Base-by-base conservation (phyloP, 2,797 vertebrate species). In the Tadarida brasiliensis region DNA sequence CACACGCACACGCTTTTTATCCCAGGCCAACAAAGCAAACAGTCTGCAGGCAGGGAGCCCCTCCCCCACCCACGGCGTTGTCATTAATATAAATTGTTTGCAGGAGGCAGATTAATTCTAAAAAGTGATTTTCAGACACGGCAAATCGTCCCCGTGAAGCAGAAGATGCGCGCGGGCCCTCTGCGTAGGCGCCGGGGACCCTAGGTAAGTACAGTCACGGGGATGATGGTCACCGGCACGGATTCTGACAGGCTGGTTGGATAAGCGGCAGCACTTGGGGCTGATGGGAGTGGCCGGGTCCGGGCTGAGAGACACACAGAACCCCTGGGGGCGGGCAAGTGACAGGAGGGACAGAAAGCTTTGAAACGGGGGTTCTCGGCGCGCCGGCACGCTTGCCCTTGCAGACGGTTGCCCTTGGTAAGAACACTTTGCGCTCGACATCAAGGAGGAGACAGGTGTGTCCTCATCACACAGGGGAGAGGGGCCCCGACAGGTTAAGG, bases 21-120 rank as follows among this genome's bases (percentile, higher is more conserved):
- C 92, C 97, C 89, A 97, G 97, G 97, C 97, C 98, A 98, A 97
- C 97, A 95, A 98, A 98, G 98, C 59, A 97, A 98, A 98, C 97
- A 96, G 87, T 94, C 96, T 1, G 22, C 51, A 54, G 95, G 80
- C 90, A 9, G 98, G 96, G 96, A 91, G 67, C 59, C 83, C 96
- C 82, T 96, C 87, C 97, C 96, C 47, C 94, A 96, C 83, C 93
- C 97, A 97, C 97, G 89, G 97, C 98, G 95, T 98, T 98, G 98
- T 98, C 98, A 98, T 98, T 98, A 98, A 98, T 98, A 98, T 98
- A 98, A 98, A 98, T 97, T 98, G 98, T 98, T 98, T 98, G 98
- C 98, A 95, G 98, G 95, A 97, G 98, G 98, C 97, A 98, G 98
- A 98, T 98, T 98, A 98, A 98, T 98, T 98, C 97, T 90, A 96